A percentile compares a stretch with the other conserved stretches of the same genome.
Conservation (phyloP, 2,113 vertebrate species). For the Tachysurus fulvidraco region DNA sequence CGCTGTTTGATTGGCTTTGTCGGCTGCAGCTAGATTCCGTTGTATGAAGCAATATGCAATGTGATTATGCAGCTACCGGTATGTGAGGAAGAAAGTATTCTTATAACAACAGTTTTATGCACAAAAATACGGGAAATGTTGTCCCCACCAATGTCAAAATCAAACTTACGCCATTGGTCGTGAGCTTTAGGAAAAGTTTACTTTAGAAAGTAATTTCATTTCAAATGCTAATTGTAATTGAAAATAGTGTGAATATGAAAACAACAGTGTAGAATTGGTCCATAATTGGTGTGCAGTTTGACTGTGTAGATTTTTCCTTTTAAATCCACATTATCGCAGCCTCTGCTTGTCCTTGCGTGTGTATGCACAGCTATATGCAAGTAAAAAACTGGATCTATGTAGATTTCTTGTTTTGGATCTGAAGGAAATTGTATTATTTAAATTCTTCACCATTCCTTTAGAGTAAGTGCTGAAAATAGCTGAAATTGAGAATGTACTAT, state of each 20-base stretch:
- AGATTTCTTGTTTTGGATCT: background rate
- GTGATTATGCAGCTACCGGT: too few relatives aligned
- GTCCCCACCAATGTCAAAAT: too few relatives aligned
- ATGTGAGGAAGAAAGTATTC: too few relatives aligned
- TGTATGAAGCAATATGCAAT: too few relatives aligned
- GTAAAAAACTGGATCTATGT: background rate
- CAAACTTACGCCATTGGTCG: too few relatives aligned
- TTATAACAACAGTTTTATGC: too few relatives aligned
- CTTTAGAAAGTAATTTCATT: background rate
- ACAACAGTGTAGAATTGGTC: background rate
- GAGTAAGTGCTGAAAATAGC: background rate
- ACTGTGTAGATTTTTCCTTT: background rate
- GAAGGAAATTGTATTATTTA: background rate
- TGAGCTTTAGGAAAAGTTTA: background rate
- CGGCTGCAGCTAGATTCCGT: too few relatives aligned
- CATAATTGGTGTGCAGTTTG: background rate
- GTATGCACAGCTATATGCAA: background rate
- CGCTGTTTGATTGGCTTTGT: too few relatives aligned
- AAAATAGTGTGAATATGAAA: background rate
- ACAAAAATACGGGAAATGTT: too few relatives aligned
- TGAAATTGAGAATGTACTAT: background rate
- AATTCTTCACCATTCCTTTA: background rate
- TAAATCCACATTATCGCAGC: background rate
- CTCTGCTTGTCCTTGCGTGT: background rate
- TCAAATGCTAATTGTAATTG: too few relatives aligned